These are phyloP conservation scores for Orientallactaga sibirica DNA, from an alignment of 2,797 vertebrate genomes.

Conservation along the genomic window DNA sequence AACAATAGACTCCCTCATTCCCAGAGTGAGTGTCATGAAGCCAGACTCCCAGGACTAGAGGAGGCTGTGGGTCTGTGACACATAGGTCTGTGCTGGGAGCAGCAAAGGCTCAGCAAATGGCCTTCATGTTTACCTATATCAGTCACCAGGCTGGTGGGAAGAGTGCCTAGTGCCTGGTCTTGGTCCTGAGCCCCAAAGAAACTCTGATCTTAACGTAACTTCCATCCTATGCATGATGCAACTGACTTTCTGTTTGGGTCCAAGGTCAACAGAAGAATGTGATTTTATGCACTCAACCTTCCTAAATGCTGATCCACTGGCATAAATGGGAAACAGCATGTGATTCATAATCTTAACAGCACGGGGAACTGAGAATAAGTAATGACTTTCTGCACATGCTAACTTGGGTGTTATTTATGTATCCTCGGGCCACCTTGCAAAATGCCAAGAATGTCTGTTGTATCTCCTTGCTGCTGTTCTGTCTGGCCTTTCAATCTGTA, in stretches of 20 bases:
- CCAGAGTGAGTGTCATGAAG: not conserved
- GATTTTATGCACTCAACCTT: not conserved
- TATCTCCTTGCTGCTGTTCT: not conserved
- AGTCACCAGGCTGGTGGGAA: not conserved
- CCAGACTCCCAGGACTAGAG: rapidly evolving
- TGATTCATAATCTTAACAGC: not conserved
- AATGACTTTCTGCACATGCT: not conserved
- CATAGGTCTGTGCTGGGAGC: not conserved
- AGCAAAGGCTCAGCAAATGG: rapidly evolving
- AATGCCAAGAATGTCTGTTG: constrained; percentile 47
- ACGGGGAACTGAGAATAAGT: not conserved
- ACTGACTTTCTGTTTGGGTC: not conserved
- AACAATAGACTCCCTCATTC: too few species aligned
- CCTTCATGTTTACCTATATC: rapidly evolving
- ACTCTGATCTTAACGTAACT: too few species aligned
- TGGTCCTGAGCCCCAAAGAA: not conserved
- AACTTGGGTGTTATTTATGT: constrained; percentile 37
- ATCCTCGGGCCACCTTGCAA: not conserved
- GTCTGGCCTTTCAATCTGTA: constrained; percentile 13
- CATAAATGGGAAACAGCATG: not conserved
- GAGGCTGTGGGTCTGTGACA: not conserved
- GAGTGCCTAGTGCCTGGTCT: too few species aligned
- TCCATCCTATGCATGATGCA: not conserved
- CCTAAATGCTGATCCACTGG: not conserved
- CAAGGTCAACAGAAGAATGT: not conserved